A percentile compares a stretch with the other conserved stretches of the same genome.
Conservation (phyloP, 2,888 invertebrate species). For the Himalopsyche kuldschensis region DNA sequence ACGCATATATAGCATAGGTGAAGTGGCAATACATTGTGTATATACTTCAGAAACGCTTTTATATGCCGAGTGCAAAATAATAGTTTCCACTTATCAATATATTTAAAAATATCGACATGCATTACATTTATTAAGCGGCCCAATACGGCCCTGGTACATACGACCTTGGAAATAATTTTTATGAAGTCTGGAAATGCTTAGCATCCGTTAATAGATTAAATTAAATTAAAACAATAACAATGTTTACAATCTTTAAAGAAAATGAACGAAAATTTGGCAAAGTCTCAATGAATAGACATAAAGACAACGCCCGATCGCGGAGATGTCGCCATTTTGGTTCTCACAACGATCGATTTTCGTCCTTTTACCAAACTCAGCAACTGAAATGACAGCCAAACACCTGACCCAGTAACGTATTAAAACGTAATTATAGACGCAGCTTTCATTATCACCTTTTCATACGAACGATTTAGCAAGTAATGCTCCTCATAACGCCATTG, state of each 20-base stretch:
- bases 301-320: constrained; percentile 32
- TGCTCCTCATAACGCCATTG: constrained; percentile 28
- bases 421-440: constrained; percentile 16
- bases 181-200: background rate
- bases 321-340: constrained; percentile 31
- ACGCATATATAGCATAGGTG: too few species aligned
- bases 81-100: background rate
- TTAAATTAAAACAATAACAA: constrained; percentile 20
- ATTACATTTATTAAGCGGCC: background rate
- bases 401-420: constrained; percentile 13
- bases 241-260: constrained; percentile 23
- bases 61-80: background rate
- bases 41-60: too few species aligned
- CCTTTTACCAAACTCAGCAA: constrained; percentile 31
- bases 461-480: constrained; percentile 11
- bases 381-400: constrained; percentile 20
- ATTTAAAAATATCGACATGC: constrained; percentile 3
- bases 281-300: constrained; percentile 8
- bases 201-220: background rate
- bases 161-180: constrained; percentile 23
- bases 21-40: too few species aligned
- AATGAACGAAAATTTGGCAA: constrained; percentile 32
- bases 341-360: constrained; percentile 34
- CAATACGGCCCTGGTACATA: constrained; percentile 15
- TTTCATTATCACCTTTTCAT: constrained; percentile 13